These are phyloP conservation scores for Eremobia ochroleuca DNA, from an alignment of 2,888 invertebrate genomes.

Conservation along the genomic window DNA sequence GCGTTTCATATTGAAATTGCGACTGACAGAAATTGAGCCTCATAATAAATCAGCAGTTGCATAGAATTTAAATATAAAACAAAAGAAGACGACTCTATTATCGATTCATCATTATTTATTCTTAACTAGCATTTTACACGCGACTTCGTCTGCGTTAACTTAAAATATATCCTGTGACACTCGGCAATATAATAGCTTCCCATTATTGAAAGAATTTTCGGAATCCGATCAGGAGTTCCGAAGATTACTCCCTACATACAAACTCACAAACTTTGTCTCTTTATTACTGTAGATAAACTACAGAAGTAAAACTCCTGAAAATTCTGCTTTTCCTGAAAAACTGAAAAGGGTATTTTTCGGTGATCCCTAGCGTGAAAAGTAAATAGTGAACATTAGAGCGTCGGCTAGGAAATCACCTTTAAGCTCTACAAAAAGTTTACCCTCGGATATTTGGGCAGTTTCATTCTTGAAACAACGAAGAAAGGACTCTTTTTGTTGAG, in stretches of 20 bases:
- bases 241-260: background rate
- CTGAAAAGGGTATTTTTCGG: background rate
- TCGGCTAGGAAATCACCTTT: background rate
- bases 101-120: background rate
- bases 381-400: slow-evolving; percentile 7
- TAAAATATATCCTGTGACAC: too few relatives aligned
- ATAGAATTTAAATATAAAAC: background rate
- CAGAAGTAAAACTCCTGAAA: background rate
- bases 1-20: slow-evolving; percentile 10
- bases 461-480: slow-evolving; percentile 3
- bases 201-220: background rate
- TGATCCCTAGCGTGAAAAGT: background rate
- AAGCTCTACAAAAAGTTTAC: slow-evolving; percentile 1
- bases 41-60: background rate
- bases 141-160: background rate
- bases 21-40: background rate
- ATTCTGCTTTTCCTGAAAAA: background rate
- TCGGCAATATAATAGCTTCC: too few relatives aligned
- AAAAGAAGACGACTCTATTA: background rate
- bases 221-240: background rate
- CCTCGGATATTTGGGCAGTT: slow-evolving; percentile 8
- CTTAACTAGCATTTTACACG: background rate
- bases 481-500: background rate
- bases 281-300: background rate
- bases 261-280: background rate